Percentiles rank a stretch among this genome's conserved stretches.
These are phyloP conservation scores for Chloroceryle amazona DNA, from an alignment of 2,797 vertebrate species.

Conservation along the genomic window DNA sequence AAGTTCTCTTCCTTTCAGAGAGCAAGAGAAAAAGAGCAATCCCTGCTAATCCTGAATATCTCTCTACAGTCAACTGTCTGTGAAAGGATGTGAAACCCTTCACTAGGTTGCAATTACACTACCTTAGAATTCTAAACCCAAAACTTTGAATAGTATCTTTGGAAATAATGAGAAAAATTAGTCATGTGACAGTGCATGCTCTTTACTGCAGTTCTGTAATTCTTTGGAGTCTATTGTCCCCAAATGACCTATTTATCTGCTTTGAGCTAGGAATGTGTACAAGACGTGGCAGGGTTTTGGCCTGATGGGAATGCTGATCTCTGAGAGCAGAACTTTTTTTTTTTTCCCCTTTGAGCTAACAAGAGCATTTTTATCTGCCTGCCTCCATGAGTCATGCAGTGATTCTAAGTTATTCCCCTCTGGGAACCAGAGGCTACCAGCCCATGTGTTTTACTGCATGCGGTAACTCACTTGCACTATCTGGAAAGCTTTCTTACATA, in stretches of 20 bases:
- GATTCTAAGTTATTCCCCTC: neutral
- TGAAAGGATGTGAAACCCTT: neutral
- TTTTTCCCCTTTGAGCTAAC: neutral
- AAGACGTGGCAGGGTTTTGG: neutral
- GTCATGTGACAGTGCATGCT: neutral
- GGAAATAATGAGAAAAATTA: neutral
- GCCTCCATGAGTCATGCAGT: slow-evolving; percentile 10
- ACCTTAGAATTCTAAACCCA: neutral
- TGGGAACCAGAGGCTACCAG: neutral
- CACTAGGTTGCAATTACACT: neutral
- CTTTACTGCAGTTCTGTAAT: neutral
- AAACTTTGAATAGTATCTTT: neutral
- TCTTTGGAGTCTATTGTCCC: neutral
- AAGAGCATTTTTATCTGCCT: neutral
- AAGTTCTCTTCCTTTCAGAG: neutral
- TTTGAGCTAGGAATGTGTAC: neutral
- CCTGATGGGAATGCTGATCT: slow-evolving; percentile 38
- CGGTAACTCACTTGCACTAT: neutral
- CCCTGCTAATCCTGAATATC: neutral
- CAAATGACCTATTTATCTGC: neutral
- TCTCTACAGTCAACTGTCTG: neutral
- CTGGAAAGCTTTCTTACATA: neutral
- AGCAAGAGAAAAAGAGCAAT: neutral
- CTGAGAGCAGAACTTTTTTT: neutral
- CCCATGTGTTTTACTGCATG: neutral